Conservation (phyloP, 2,797 vertebrate genomes). For the Liparis tanakae region DNA sequence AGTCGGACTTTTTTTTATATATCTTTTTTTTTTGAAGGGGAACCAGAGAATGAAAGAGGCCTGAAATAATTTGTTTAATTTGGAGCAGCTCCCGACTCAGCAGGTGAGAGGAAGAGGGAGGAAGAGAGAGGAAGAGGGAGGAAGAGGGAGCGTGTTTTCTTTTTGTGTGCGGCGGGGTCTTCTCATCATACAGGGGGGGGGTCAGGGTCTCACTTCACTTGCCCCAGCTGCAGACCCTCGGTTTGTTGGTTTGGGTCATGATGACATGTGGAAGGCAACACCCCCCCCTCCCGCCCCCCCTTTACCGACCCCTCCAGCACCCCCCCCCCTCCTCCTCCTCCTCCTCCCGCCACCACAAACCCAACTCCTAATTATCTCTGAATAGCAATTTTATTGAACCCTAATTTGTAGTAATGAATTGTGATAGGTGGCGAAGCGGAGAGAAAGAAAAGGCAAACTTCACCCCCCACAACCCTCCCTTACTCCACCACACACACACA, state of each 20-base stretch:
- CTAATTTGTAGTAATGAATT: conserved; percentile 92
- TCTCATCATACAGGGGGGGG: conserved; percentile 39
- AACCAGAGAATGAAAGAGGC: conserved; percentile 56
- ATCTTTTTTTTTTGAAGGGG: conserved; percentile 44
- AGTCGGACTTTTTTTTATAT: conserved; percentile 61
- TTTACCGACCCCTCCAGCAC: conserved; percentile 48
- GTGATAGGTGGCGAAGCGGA: conserved; percentile 86
- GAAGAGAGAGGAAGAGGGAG: conserved; percentile 40
- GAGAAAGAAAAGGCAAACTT: conserved; percentile 77
- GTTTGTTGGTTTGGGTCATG: conserved; percentile 71
- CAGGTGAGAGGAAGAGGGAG: conserved; percentile 80
- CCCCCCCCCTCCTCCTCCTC: conserved; percentile 38
- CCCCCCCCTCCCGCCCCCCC: conserved; percentile 55
- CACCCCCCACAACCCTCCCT: background rate
- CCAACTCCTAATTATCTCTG: conserved; percentile 90
- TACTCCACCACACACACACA: conserved; percentile 9
- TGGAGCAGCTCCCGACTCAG: conserved; percentile 85
- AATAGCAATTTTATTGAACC: conserved; percentile 91
- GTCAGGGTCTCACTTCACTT: conserved; percentile 81
- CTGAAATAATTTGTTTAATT: conserved; percentile 90
- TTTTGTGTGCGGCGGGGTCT: conserved; percentile 27
- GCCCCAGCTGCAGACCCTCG: conserved; percentile 83
- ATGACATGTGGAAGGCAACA: conserved; percentile 70
- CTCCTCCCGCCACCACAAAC: conserved; percentile 75
- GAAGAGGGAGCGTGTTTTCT: conserved; percentile 26